Conservation (phyloP, 2,113 vertebrate species). For the Rhinolophus ferrumequinum region DNA sequence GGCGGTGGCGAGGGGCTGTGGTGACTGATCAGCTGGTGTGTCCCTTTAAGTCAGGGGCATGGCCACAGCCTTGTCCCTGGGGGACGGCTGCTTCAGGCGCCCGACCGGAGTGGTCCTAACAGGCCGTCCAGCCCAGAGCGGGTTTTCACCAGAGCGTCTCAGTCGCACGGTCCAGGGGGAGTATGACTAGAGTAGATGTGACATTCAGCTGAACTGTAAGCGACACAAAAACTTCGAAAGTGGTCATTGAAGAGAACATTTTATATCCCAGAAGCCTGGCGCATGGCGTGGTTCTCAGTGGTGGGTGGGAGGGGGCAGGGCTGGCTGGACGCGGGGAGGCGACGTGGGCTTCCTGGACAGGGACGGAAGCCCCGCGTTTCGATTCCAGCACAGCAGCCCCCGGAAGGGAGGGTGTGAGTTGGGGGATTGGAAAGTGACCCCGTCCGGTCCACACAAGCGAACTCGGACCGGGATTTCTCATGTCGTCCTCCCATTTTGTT, state of each 20-base stretch:
- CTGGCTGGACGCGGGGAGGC: background rate
- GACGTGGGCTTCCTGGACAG: background rate
- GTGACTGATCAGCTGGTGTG: too few species aligned
- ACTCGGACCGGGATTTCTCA: background rate
- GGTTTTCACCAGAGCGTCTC: background rate
- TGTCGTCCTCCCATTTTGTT: background rate
- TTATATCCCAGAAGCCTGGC: background rate
- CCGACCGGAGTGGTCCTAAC: too few species aligned
- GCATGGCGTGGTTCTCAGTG: background rate
- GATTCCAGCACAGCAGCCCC: too few species aligned
- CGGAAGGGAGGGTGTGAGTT: background rate
- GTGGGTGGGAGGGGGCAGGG: background rate
- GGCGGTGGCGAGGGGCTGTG: too few species aligned
- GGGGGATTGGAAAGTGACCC: accelerated
- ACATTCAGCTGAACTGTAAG: accelerated
- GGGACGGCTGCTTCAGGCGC: too few species aligned
- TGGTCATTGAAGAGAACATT: accelerated
- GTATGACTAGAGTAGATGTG: background rate
- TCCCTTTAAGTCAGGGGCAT: too few species aligned
- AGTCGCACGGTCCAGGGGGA: background rate
- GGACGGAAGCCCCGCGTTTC: accelerated
- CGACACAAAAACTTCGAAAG: accelerated
- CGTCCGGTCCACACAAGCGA: accelerated
- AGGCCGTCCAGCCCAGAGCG: background rate
- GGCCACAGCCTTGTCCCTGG: too few species aligned